Conservation (phyloP, 2,797 vertebrate species). For the Rachycentron canadum region DNA sequence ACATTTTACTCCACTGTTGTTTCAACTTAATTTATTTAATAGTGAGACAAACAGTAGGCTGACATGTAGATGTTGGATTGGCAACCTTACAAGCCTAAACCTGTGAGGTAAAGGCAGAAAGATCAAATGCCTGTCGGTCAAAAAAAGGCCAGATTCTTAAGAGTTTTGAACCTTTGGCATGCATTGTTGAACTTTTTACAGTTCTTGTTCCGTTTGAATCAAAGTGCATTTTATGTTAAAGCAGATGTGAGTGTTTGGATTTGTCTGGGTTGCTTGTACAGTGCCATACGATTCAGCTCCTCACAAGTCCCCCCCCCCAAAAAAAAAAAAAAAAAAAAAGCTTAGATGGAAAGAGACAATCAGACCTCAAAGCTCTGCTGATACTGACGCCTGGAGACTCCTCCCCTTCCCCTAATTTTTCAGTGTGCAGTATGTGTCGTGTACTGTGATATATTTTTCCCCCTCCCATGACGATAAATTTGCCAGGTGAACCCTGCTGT, state of each 20-base stretch:
- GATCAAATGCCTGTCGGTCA: neutral
- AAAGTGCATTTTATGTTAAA: slow-evolving; percentile 61
- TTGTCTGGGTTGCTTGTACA: slow-evolving; percentile 64
- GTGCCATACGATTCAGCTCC: slow-evolving; percentile 71
- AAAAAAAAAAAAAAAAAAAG: neutral
- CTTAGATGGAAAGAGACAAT: slow-evolving; percentile 78
- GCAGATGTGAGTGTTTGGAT: slow-evolving; percentile 33
- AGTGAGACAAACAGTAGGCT: slow-evolving; percentile 24
- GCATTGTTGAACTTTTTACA: slow-evolving; percentile 19
- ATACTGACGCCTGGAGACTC: slow-evolving; percentile 44
- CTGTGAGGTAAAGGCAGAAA: slow-evolving; percentile 17
- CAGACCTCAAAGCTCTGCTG: slow-evolving; percentile 69
- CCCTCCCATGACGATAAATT: slow-evolving; percentile 12
- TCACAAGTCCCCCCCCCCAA: slow-evolving; percentile 1
- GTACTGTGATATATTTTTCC: slow-evolving; percentile 44
- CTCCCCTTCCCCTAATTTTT: neutral
- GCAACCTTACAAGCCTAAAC: slow-evolving; percentile 14
- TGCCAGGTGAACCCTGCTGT: slow-evolving; percentile 41
- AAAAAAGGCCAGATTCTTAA: neutral
- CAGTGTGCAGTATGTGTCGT: slow-evolving; percentile 52
- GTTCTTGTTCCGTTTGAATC: slow-evolving; percentile 42
- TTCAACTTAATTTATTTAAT: slow-evolving; percentile 43
- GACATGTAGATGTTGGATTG: slow-evolving; percentile 24
- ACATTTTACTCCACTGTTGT: slow-evolving; percentile 48
- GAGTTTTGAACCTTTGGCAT: slow-evolving; percentile 37